These are phyloP conservation scores for Aythya baeri DNA, from an alignment of 2,113 vertebrate genomes.

Conservation along the genomic window DNA sequence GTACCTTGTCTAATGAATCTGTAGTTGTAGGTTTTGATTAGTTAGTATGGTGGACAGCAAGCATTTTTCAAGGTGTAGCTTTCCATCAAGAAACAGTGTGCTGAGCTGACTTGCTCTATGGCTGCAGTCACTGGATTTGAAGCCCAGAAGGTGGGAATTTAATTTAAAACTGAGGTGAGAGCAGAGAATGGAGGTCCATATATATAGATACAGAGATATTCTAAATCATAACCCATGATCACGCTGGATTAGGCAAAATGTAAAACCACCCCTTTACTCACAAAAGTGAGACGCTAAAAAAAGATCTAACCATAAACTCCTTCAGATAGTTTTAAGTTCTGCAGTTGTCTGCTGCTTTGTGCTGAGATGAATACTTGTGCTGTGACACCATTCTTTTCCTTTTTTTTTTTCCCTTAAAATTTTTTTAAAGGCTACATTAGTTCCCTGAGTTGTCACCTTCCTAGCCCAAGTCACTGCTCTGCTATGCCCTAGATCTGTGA, in stretches of 20 bases:
- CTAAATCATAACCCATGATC: not conserved
- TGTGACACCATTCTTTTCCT: not conserved
- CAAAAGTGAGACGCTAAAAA: not conserved
- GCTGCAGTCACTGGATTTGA: not conserved
- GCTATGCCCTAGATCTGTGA: not conserved
- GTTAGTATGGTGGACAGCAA: not conserved
- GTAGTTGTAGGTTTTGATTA: not conserved
- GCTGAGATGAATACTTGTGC: not conserved
- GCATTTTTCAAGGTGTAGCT: not conserved
- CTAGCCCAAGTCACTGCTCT: not conserved
- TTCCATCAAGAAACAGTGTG: not conserved
- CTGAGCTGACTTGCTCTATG: not conserved
- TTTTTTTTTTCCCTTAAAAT: too few species aligned
- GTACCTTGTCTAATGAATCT: not conserved
- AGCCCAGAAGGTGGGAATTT: not conserved
- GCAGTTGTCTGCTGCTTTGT: not conserved
- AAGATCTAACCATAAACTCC: not conserved
- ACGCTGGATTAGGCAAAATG: not conserved
- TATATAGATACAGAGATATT: fast-evolving
- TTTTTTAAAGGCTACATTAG: not conserved
- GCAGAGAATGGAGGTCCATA: not conserved
- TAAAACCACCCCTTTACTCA: not conserved
- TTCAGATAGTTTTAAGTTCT: not conserved
- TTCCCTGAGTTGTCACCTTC: not conserved
- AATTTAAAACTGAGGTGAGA: not conserved